Base-by-base conservation (phyloP, 2,888 invertebrate genomes). In the Dioctria linearis region DNA sequence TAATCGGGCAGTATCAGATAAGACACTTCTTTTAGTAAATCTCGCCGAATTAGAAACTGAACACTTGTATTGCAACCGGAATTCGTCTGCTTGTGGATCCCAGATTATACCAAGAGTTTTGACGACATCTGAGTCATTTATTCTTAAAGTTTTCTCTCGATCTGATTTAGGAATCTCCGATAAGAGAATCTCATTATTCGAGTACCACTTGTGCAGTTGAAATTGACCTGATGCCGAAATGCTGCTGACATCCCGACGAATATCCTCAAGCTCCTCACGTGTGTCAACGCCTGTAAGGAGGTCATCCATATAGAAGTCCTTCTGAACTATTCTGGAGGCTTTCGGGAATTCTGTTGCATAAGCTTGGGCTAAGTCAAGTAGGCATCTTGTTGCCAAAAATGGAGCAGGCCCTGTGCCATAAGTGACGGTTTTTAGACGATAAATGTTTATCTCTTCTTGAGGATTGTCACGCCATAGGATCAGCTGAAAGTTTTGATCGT, bases 381-480 rank as follows among this genome's bases (percentile, higher is more conserved):
- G 40, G 11, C 66, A 65, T 37, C 67, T 25, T 5, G 67, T 67
- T 9, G 79, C 79, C n/a, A 79, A 66, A 40, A 5, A 73, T 76
- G 4, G 61, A 13, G 9, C 59, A 42, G 6, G 43, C 65, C 46
- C 46, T 40, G 4, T 66, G 61, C 5, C 51, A 51, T 51, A 51
- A 11, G 51, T 51, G 2, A 65, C 3, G 6, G 63, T 65, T 37
- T 65, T 65, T 65, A 65, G 37, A 2, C 37, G 4, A 11, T 25
- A 65, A 13, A 8, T 13, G n/a, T 40, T 25, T 2, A 9, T 8
- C 2, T 65, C 80, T 39, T 81, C 39, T 40, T 86, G 9, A 2
- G 84, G 82, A 3, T 85, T 86, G n/a, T n/a, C n/a, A n/a, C n/a
- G n/a, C n/a, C n/a, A 88, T 2, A 87, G 63, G 4, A 87, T 86